Percentiles rank a stretch among this genome's conserved stretches.
phyloP scores from a whole-genome alignment of 2,888 invertebrate genomes.

The Drosophila villosipedis region DNA sequence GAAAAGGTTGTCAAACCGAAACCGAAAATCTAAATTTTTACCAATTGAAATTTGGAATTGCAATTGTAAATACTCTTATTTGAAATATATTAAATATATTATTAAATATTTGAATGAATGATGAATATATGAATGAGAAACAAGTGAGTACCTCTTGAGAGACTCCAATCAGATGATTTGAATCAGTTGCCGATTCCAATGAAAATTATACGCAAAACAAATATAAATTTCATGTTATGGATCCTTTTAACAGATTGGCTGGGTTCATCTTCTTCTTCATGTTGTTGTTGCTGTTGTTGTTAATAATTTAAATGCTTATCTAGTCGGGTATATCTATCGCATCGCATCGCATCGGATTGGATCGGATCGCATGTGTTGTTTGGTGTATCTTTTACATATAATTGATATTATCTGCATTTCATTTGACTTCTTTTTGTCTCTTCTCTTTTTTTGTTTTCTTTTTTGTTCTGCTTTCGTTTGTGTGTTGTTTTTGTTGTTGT shows the following conservation, averaged over 20 bases:
- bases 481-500: conserved; percentile 27
- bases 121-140: not conserved
- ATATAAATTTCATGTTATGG: conserved; percentile 47
- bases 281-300: conserved; percentile 55
- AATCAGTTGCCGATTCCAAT: conserved; percentile 54
- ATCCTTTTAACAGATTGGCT: conserved; percentile 32
- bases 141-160: not conserved
- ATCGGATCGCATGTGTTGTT: conserved; percentile 14
- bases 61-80: not conserved
- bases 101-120: not conserved
- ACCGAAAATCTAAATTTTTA: no score
- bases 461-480: conserved; percentile 11
- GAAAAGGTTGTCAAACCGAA: no score
- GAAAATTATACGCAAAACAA: conserved; percentile 50
- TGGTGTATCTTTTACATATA: conserved; percentile 81
- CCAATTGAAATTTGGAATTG: not conserved
- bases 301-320: conserved; percentile 80
- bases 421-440: conserved; percentile 53
- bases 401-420: conserved; percentile 81
- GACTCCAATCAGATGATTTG: conserved; percentile 5
- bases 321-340: conserved; percentile 67
- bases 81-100: not conserved
- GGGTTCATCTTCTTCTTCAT: not conserved
- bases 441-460: conserved; percentile 5
- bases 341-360: conserved; percentile 29